Evolutionary conservation across 2,888 invertebrate species (phyloP), one percentile per base, ranked within the genome.

Genomic region (Prosopocoilus inquinatus): DNA sequence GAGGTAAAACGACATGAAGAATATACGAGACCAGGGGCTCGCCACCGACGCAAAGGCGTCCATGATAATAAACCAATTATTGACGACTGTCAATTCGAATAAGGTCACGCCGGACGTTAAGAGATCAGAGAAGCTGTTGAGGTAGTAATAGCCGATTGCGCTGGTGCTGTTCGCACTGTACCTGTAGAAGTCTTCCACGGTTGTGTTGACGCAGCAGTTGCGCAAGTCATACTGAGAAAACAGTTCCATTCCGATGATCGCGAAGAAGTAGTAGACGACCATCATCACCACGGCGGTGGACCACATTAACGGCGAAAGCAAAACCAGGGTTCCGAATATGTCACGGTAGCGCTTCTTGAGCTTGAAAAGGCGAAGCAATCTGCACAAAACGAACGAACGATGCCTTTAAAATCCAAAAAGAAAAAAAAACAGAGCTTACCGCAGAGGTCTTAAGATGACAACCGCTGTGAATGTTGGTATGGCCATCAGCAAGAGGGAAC

Each of bases 21-120:
- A 94, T n/a, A 90, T 76, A 63, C 93, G 80, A 51, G 88, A 88
- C 77, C 88, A 89, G 68, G 87, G 82, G 0, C 50, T 47, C 0
- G 85, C 84, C 12, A 87, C 87, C 1, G 83, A 80, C 1, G 89
- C 88, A 71, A 88, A 90, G 1, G 89, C 93, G 72, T 93, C 91
- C 94, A 94, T 94, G 16, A 92, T 83, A 54, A 93, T 90, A 69
- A 94, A 93, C 94, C 94, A 94, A 77, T 94, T 94, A 76, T 94
- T 94, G 54, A 94, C 92, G 9, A 94, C 92, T 0, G 93, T 94
- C 66, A 94, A 78, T 77, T 94, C 93, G 78, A 94, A 94, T 62
- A 94, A 78, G 0, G 94, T 93, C 60, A 94, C 90, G 45, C 86
- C 63, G 1, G 65, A 62, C 3, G 85, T 83, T 58, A 90, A 78